These are phyloP conservation scores for Lapara coniferarum DNA, from an alignment of 2,888 invertebrate genomes.

Conservation along the genomic window DNA sequence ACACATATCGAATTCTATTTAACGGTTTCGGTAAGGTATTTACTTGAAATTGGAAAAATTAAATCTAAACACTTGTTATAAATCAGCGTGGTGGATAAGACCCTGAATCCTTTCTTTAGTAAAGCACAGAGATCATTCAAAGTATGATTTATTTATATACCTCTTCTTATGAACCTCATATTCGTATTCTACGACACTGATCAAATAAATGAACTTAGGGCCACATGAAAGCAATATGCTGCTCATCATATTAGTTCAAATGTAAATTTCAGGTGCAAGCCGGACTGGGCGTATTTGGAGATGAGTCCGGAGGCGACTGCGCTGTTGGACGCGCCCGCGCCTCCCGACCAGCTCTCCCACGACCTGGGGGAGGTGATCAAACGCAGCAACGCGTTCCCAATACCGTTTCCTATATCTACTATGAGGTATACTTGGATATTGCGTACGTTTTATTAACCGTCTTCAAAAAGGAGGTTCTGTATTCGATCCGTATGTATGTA, in stretches of 20 bases:
- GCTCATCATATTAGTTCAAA: too few relatives aligned
- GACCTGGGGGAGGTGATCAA: conserved; percentile 60
- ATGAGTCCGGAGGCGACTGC: conserved; percentile 76
- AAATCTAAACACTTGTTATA: neutral
- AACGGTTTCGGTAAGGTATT: neutral
- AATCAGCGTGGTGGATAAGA: neutral
- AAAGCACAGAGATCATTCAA: too few relatives aligned
- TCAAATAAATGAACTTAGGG: too few relatives aligned
- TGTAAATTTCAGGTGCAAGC: conserved; percentile 65
- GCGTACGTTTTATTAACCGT: too few relatives aligned
- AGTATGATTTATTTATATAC: too few relatives aligned
- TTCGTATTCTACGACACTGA: too few relatives aligned
- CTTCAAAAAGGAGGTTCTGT: too few relatives aligned
- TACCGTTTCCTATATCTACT: conserved; percentile 63
- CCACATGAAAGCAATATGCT: too few relatives aligned
- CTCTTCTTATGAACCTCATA: too few relatives aligned
- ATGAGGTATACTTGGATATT: conserved; percentile 52
- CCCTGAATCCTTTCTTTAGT: neutral
- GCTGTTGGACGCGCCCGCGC: conserved; percentile 55
- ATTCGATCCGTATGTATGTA: too few relatives aligned
- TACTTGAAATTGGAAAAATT: neutral
- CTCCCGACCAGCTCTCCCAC: conserved; percentile 45
- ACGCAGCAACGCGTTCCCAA: conserved; percentile 63
- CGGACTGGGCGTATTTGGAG: conserved; percentile 76
- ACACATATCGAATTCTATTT: too few relatives aligned